phyloP scores from a whole-genome alignment of 2,888 invertebrate species.

The Anthophora plumipes region DNA sequence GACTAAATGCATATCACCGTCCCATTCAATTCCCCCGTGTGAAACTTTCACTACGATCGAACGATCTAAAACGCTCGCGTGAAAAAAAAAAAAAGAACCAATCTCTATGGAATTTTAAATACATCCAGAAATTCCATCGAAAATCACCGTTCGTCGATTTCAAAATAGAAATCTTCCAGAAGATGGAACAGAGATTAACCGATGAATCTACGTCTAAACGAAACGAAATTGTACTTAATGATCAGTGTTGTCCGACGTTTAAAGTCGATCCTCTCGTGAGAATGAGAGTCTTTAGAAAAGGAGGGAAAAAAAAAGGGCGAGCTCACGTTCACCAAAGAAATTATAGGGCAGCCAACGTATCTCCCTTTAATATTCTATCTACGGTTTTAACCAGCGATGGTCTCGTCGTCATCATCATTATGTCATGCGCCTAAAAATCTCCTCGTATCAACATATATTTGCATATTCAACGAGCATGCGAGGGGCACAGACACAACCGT shows the following conservation, averaged over 20 bases:
- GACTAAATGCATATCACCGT: too few species aligned
- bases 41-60: too few species aligned
- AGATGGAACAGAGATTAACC: constrained; percentile 3
- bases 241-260: constrained; percentile 51
- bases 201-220: constrained; percentile 45
- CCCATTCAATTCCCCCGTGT: too few species aligned
- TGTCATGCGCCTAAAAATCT: constrained; percentile 70
- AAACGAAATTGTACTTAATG: constrained; percentile 64
- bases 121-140: too few species aligned
- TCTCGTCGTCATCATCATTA: constrained; percentile 71
- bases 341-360: constrained; percentile 62
- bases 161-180: background rate
- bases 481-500: background rate
- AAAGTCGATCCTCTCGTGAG: constrained; percentile 64
- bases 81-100: too few species aligned
- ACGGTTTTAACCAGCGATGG: constrained; percentile 41
- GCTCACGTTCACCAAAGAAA: constrained; percentile 57
- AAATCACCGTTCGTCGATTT: background rate
- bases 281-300: constrained; percentile 57
- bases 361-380: constrained; percentile 73
- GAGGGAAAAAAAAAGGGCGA: too few species aligned
- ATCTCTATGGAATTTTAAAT: too few species aligned
- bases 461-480: constrained; percentile 64
- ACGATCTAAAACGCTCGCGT: too few species aligned
- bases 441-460: constrained; percentile 73